Conservation (phyloP, 2,113 vertebrate genomes). For the Procavia capensis region DNA sequence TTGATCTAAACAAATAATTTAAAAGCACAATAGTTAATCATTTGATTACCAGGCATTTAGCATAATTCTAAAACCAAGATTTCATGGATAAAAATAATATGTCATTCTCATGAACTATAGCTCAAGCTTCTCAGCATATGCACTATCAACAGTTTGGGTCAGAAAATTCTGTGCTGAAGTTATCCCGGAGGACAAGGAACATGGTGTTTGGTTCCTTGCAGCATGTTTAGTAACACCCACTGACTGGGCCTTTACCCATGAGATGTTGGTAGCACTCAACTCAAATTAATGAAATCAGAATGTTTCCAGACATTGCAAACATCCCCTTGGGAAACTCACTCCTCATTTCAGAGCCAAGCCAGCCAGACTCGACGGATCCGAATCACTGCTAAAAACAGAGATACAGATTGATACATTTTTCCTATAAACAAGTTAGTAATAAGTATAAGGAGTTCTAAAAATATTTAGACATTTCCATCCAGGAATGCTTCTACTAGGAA, state of each 20-base stretch:
- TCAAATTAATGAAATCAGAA: background rate
- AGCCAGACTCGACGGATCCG: too few relatives aligned
- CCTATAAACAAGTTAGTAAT: background rate
- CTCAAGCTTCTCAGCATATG: background rate
- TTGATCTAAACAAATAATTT: background rate
- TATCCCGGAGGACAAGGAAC: background rate
- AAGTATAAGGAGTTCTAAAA: background rate
- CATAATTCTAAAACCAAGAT: conserved; percentile 21
- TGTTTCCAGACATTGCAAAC: background rate
- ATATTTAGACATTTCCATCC: background rate
- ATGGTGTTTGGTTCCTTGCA: background rate
- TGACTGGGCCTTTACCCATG: background rate
- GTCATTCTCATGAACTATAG: background rate
- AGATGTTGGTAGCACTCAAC: background rate
- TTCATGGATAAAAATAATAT: background rate
- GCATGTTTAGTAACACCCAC: background rate
- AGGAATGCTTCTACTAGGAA: background rate
- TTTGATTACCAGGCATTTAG: background rate
- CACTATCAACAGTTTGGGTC: too few relatives aligned
- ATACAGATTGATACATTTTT: background rate
- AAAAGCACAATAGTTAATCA: background rate
- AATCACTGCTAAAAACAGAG: background rate
- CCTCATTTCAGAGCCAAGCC: background rate
- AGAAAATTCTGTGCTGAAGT: background rate
- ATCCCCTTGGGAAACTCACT: background rate